Percentiles rank a stretch among this genome's conserved stretches.
phyloP scores from a whole-genome alignment of 2,113 vertebrate genomes.

The Hippoglossus stenolepis region DNA sequence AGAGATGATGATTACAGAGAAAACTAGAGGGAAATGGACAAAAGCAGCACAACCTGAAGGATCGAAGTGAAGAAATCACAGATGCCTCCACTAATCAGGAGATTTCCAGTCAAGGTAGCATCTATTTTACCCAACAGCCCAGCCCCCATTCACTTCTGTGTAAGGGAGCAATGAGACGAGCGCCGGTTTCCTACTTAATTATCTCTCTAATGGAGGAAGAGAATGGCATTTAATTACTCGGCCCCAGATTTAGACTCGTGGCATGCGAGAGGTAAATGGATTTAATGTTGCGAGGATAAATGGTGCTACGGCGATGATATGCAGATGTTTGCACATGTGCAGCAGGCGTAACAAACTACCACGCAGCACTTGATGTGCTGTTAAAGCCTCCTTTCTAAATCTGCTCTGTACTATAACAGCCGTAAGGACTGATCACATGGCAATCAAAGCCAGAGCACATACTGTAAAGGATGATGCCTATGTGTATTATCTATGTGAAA shows the following conservation, averaged over 20 bases:
- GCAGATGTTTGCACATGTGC: constrained; percentile 81
- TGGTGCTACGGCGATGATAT: constrained; percentile 71
- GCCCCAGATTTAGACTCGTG: constrained; percentile 77
- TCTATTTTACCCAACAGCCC: constrained; percentile 55
- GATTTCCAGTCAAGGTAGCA: constrained; percentile 62
- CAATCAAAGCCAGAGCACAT: constrained; percentile 45
- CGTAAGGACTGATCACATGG: constrained; percentile 45
- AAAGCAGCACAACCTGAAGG: neutral
- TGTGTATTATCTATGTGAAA: constrained; percentile 28
- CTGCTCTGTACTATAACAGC: constrained; percentile 34
- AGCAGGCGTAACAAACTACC: constrained; percentile 64
- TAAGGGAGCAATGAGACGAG: constrained; percentile 72
- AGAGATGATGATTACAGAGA: constrained; percentile 6
- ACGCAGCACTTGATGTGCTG: constrained; percentile 52
- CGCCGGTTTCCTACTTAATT: constrained; percentile 78
- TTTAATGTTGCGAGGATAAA: constrained; percentile 82
- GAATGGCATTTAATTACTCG: constrained; percentile 83
- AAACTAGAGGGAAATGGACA: neutral
- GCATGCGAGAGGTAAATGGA: constrained; percentile 78
- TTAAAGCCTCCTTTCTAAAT: constrained; percentile 45
- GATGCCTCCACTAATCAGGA: constrained; percentile 42
- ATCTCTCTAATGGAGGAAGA: constrained; percentile 82
- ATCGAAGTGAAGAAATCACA: constrained; percentile 34
- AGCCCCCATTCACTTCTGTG: constrained; percentile 52
- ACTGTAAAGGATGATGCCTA: constrained; percentile 37